A percentile compares a stretch with the other conserved stretches of the same genome.
These are phyloP conservation scores for Palythoa grandis DNA, from an alignment of 92 coral and sea anemone genomes.

Conservation along the genomic window DNA sequence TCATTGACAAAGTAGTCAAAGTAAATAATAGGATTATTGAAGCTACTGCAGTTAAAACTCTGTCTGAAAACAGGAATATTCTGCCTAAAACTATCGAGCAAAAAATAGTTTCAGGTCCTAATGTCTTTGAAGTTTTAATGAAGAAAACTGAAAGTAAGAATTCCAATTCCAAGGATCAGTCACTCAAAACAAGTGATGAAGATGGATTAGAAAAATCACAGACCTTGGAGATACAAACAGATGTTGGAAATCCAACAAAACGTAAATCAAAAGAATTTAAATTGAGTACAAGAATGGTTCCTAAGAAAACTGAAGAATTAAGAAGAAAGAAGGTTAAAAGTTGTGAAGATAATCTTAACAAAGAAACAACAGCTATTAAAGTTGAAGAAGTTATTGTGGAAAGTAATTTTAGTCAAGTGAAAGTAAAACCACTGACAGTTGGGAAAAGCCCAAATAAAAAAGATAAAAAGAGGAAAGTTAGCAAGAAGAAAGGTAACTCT, in stretches of 20 bases:
- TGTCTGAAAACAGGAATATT: neutral
- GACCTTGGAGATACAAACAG: neutral
- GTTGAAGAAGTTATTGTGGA: neutral
- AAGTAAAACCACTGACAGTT: neutral
- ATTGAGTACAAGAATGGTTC: conserved; percentile 47
- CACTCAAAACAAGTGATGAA: neutral
- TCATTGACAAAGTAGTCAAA: neutral
- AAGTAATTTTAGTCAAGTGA: neutral
- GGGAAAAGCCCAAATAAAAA: neutral
- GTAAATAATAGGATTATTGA: neutral
- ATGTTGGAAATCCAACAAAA: conserved; percentile 26
- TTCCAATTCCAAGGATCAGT: neutral
- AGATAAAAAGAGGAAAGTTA: neutral
- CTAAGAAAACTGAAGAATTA: conserved; percentile 15
- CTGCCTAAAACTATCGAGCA: neutral
- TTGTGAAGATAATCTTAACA: neutral
- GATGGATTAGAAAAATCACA: neutral
- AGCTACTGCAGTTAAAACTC: neutral
- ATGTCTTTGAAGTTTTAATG: conserved; percentile 83
- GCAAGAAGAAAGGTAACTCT: neutral
- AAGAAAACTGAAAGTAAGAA: conserved; percentile 48
- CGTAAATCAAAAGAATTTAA: conserved; percentile 43
- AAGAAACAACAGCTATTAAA: neutral
- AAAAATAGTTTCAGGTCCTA: conserved; percentile 32
- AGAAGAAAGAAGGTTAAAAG: neutral